Conservation (phyloP, 2,888 invertebrate genomes). For the Folsomia candida region DNA sequence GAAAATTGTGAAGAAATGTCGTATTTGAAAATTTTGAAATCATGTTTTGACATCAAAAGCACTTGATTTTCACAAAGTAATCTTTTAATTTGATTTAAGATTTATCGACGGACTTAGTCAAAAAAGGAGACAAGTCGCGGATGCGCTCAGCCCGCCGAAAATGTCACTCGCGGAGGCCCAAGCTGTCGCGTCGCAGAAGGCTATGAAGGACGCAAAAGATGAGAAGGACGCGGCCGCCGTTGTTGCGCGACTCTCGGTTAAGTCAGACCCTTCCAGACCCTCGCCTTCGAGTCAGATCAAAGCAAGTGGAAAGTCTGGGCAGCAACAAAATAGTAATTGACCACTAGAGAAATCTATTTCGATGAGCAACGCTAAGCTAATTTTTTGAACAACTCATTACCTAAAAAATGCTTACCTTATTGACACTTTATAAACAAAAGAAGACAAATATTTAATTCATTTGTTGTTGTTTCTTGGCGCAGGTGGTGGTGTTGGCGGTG, state of each 20-base stretch:
- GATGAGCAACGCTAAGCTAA: too few relatives aligned
- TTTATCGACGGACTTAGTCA: slow-evolving; percentile 73
- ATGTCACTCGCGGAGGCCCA: slow-evolving; percentile 40
- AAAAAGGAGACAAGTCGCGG: slow-evolving; percentile 70
- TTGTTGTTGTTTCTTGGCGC: too few relatives aligned
- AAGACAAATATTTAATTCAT: too few relatives aligned
- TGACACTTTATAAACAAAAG: too few relatives aligned
- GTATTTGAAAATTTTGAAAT: too few relatives aligned
- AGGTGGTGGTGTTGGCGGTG: not conserved
- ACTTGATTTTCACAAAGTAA: too few relatives aligned
- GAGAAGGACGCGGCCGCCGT: slow-evolving; percentile 28
- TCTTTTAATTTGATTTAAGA: slow-evolving; percentile 50
- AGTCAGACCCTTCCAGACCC: slow-evolving; percentile 33
- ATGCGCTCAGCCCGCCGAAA: slow-evolving; percentile 54
- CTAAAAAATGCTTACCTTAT: too few relatives aligned
- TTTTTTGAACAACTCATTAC: too few relatives aligned
- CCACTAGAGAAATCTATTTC: too few relatives aligned
- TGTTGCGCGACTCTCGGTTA: slow-evolving; percentile 33
- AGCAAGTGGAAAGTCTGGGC: not conserved
- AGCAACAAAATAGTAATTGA: too few relatives aligned
- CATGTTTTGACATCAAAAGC: not conserved
- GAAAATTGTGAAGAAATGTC: too few relatives aligned
- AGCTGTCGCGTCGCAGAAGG: slow-evolving; percentile 37
- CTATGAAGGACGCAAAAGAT: slow-evolving; percentile 37
- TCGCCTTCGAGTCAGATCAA: not conserved